Base-by-base conservation (phyloP, 2,113 vertebrate genomes). In the Sialia sialis region DNA sequence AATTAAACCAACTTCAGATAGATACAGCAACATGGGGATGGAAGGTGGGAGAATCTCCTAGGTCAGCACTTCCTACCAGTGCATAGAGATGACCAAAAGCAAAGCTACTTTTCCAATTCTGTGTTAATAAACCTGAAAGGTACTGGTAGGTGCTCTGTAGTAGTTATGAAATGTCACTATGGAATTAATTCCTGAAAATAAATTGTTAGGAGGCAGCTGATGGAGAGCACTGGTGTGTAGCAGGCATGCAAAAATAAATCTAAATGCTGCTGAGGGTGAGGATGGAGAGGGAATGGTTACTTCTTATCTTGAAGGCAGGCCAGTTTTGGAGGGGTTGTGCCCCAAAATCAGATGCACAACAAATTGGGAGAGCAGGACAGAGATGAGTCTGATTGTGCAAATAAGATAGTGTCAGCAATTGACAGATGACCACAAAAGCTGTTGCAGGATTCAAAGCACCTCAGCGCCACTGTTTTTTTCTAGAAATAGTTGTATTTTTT, bases 171-270 rank as follows among this genome's bases (percentile, higher is more conserved):
- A 76, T 58, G 54, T 80, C 54, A 21, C 44, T 19, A 1, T 59
- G 72, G 88, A 86, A 80, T 88, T 76, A 87, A 84, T 93, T 89
- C 67, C 29, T 79, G 85, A 49, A 85, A 93, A 69, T 54, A 29
- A 88, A 64, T 19, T 10, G 34, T 27, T 82, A 38, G 66, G 84
- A 67, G 79, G 82, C 62, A 56, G 84, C 56, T 92, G 84, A 60
- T 79, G 63, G 79, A 49, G 39, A 68, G 66, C 6, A 8, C 32
- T 63, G 66, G n/a, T 54, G 46, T 7, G 0, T 29, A n/a, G 23
- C 59, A 74, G 54, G 38, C 13, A 1, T 20, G 56, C 48, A 84
- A 6, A 78, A 87, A 22, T 23, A n/a, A 39, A 39, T 11, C 15
- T 19, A 20, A 54, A 17, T 74, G 17, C 32, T 70, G 9, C 44